These are phyloP conservation scores for Hybognathus amarus DNA, from an alignment of 2,797 vertebrate species.

Conservation along the genomic window DNA sequence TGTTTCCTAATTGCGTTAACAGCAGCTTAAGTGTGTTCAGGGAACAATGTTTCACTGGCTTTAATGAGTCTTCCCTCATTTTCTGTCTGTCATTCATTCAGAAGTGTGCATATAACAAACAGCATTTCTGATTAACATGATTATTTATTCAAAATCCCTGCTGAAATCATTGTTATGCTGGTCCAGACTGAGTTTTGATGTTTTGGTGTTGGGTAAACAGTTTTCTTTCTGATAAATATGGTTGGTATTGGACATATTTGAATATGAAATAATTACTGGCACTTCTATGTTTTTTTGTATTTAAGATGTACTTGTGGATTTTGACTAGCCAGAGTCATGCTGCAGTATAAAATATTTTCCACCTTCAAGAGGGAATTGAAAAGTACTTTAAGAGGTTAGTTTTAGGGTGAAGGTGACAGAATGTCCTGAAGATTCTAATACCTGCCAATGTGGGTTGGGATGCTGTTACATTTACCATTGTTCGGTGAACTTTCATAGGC, in stretches of 20 bases:
- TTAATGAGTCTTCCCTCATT: slow-evolving; percentile 10
- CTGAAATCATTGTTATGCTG: not conserved
- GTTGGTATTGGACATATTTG: not conserved
- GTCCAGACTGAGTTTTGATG: not conserved
- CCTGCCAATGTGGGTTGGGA: not conserved
- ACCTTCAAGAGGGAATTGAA: slow-evolving; percentile 59
- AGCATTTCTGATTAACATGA: not conserved
- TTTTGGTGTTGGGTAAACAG: not conserved
- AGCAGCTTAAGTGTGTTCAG: slow-evolving; percentile 5
- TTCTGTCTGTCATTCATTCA: not conserved
- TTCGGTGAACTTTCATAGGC: not conserved
- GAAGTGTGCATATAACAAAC: not conserved
- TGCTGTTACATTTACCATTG: not conserved
- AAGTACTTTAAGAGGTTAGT: slow-evolving; percentile 53
- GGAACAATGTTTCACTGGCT: not conserved
- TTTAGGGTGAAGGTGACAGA: slow-evolving; percentile 46
- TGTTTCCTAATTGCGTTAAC: slow-evolving; percentile 37
- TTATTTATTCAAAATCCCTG: not conserved
- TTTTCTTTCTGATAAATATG: not conserved
- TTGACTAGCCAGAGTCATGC: slow-evolving; percentile 29
- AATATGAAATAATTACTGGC: not conserved
- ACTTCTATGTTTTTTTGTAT: not conserved
- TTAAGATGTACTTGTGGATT: slow-evolving; percentile 44
- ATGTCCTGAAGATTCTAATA: slow-evolving; percentile 20
- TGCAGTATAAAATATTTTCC: slow-evolving; percentile 63